Percentiles rank a stretch among this genome's conserved stretches.
phyloP scores from a whole-genome alignment of 2,113 vertebrate genomes.

The Nothocercus nigrocapillus region DNA sequence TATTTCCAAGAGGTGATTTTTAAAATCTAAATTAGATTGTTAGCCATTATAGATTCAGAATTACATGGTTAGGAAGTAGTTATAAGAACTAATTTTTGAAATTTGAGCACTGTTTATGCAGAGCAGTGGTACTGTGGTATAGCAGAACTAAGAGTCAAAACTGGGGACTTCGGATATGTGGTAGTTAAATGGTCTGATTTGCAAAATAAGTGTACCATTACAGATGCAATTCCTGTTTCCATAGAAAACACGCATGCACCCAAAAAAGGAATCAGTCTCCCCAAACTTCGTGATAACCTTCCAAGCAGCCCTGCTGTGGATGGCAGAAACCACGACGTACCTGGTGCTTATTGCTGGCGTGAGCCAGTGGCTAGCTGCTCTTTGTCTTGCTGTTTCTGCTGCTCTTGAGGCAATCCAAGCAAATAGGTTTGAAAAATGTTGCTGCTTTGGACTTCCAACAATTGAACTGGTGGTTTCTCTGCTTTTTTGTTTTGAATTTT shows the following conservation, averaged over 20 bases:
- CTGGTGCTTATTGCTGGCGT: background rate
- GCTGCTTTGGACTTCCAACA: background rate
- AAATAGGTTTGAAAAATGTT: no score
- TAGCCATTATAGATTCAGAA: conserved; percentile 47
- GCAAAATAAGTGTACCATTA: background rate
- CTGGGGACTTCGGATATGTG: background rate
- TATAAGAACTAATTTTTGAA: background rate
- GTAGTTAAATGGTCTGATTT: background rate
- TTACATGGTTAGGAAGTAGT: background rate
- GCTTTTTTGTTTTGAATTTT: background rate
- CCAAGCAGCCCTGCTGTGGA: background rate
- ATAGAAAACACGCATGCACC: background rate
- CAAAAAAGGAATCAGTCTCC: no score
- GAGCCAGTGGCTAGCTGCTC: no score
- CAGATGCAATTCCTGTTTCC: background rate
- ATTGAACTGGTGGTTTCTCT: background rate
- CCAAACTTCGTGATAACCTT: background rate
- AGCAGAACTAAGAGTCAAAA: background rate
- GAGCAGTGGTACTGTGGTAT: background rate
- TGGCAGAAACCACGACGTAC: no score
- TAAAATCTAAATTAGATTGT: conserved; percentile 33
- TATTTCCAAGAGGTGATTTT: background rate
- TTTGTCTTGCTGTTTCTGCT: background rate
- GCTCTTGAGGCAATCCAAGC: background rate
- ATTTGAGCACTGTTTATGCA: background rate